These are phyloP conservation scores for Asbolus verrucosus DNA, from an alignment of 1,140 invertebrate species.

Conservation along the genomic window DNA sequence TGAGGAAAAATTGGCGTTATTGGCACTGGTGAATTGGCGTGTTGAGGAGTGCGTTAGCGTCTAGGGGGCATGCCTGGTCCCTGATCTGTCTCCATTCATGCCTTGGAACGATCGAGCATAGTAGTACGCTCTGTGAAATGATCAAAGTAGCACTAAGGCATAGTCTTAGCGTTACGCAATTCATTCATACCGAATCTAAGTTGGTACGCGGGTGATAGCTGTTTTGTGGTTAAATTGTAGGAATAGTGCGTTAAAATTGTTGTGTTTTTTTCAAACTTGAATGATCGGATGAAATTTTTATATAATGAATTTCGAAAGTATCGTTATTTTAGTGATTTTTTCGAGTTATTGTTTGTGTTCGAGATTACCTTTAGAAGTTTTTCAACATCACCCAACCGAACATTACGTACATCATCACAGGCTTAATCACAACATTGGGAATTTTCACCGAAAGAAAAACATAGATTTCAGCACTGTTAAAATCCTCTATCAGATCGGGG, in stretches of 20 bases:
- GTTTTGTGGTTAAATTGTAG: slow-evolving; percentile 22
- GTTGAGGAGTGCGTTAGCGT: slow-evolving; percentile 38
- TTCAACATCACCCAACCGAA: slow-evolving; percentile 58
- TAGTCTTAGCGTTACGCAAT: slow-evolving; percentile 57
- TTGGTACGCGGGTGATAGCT: slow-evolving; percentile 19
- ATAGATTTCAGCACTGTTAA: slow-evolving; percentile 52
- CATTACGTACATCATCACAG: slow-evolving; percentile 55
- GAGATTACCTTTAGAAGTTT: slow-evolving; percentile 60
- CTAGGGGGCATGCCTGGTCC: slow-evolving; percentile 45
- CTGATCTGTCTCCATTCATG: slow-evolving; percentile 57
- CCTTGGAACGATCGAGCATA: slow-evolving; percentile 51
- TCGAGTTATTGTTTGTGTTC: slow-evolving; percentile 51
- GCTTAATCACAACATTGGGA: slow-evolving; percentile 50
- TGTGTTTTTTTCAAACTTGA: slow-evolving; percentile 35
- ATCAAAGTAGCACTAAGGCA: slow-evolving; percentile 58
- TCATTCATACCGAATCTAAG: slow-evolving; percentile 44
- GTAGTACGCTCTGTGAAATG: slow-evolving; percentile 60
- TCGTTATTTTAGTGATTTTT: slow-evolving; percentile 56
- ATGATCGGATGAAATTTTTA: slow-evolving; percentile 35
- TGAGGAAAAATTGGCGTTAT: slow-evolving; percentile 10
- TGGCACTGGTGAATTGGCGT: slow-evolving; percentile 24
- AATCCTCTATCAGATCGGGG: slow-evolving; percentile 62
- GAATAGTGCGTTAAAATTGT: slow-evolving; percentile 23
- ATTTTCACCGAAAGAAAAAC: slow-evolving; percentile 54
- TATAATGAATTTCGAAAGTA: slow-evolving; percentile 53